These are phyloP conservation scores for Stenchaetothrips biformis DNA, from an alignment of 2,888 invertebrate species.

Conservation along the genomic window DNA sequence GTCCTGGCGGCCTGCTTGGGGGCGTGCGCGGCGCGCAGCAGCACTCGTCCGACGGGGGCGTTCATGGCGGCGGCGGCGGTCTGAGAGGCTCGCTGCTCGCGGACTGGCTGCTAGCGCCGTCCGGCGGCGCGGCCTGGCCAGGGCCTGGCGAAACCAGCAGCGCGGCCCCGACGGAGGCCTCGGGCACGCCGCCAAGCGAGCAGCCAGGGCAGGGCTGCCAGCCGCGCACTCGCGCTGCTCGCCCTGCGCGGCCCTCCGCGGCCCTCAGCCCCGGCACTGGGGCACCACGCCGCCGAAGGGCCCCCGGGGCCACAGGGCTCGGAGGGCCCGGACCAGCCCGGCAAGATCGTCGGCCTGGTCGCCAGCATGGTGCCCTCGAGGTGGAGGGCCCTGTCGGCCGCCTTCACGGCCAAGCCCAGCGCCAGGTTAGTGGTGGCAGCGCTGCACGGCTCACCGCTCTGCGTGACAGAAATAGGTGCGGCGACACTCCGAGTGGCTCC, in stretches of 20 bases:
- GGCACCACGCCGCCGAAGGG: neutral
- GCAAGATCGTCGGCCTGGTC: neutral
- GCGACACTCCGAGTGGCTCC: no score
- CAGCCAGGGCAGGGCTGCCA: neutral
- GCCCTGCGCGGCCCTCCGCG: neutral
- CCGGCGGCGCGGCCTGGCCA: no score
- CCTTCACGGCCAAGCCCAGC: constrained; percentile 16
- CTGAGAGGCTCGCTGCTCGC: no score
- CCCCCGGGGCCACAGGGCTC: neutral
- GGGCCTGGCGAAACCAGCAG: no score
- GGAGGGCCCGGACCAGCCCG: neutral
- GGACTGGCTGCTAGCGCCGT: no score
- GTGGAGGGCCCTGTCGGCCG: neutral
- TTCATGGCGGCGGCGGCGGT: neutral
- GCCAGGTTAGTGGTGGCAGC: neutral
- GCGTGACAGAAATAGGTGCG: neutral
- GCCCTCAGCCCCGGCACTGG: neutral
- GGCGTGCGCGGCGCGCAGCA: neutral
- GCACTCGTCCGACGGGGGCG: neutral
- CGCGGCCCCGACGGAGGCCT: no score
- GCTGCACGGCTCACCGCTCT: neutral
- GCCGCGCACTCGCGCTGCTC: neutral
- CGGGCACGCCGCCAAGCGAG: no score
- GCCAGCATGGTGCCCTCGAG: neutral
- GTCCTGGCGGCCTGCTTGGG: neutral